A percentile compares a stretch with the other conserved stretches of the same genome.
phyloP scores from a whole-genome alignment of 2,113 vertebrate species.

The Semnornis frantzii region DNA sequence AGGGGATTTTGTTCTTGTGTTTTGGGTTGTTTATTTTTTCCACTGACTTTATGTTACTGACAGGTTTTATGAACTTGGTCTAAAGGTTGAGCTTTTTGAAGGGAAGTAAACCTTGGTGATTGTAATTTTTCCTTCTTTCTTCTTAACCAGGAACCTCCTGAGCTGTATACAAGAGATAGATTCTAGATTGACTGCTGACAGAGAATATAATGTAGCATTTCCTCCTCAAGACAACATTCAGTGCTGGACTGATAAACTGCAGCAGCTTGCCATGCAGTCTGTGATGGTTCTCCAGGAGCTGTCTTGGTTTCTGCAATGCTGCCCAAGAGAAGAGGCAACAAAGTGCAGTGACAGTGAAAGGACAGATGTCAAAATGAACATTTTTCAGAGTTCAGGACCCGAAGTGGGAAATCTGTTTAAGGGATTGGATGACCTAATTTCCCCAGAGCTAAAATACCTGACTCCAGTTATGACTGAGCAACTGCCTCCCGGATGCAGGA shows the following conservation, averaged over 20 bases:
- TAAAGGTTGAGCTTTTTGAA: not conserved
- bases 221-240: slow-evolving; percentile 85
- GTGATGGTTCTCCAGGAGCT: slow-evolving; percentile 84
- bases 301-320: slow-evolving; percentile 88
- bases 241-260: slow-evolving; percentile 80
- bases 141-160: slow-evolving; percentile 80
- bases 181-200: slow-evolving; percentile 30
- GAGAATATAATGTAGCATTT: slow-evolving; percentile 74
- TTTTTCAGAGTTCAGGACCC: not conserved
- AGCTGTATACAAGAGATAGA: slow-evolving; percentile 79
- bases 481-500: slow-evolving; percentile 83
- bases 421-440: slow-evolving; percentile 6
- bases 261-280: slow-evolving; percentile 83
- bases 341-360: not conserved
- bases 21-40: not conserved
- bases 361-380: not conserved
- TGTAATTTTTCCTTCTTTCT: not conserved
- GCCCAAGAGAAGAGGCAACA: slow-evolving; percentile 74
- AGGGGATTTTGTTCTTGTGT: no score
- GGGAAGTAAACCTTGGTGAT: not conserved
- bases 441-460: slow-evolving; percentile 73
- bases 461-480: slow-evolving; percentile 81
- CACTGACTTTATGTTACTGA: not conserved
- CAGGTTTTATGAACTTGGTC: not conserved
- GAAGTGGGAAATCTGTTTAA: not conserved